Percentiles rank a stretch among this genome's conserved stretches.
Conservation (phyloP, 1,140 invertebrate species). For the Coptotermes formosanus region DNA sequence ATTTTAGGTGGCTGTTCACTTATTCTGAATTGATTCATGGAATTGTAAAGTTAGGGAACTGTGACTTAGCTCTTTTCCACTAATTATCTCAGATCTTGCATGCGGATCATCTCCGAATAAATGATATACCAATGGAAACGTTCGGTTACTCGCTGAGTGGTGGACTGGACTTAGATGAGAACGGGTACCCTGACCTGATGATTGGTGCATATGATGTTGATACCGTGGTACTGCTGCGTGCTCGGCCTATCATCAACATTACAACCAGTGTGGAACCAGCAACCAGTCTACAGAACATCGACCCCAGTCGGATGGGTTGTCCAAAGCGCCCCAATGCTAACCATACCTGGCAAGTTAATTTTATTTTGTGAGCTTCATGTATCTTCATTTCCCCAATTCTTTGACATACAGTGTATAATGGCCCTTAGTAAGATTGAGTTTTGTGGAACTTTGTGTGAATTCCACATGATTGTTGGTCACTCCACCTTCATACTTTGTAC, state of each 20-base stretch:
- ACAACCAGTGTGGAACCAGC: constrained; percentile 62
- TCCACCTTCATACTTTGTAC: too few species aligned
- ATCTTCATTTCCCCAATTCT: too few species aligned
- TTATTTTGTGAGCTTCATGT: neutral
- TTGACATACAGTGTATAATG: too few species aligned
- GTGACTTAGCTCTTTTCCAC: too few species aligned
- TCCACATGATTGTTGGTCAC: too few species aligned
- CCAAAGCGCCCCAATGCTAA: constrained; percentile 59
- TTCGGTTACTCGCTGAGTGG: constrained; percentile 90
- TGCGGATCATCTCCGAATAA: constrained; percentile 51
- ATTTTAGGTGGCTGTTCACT: too few species aligned
- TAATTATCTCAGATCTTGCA: constrained; percentile 52
- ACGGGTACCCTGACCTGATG: constrained; percentile 89
- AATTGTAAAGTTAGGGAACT: too few species aligned
- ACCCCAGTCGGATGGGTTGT: constrained; percentile 75
- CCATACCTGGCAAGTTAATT: constrained; percentile 65
- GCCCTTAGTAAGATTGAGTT: too few species aligned
- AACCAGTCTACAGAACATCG: constrained; percentile 68
- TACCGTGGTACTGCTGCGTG: constrained; percentile 67
- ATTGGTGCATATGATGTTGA: constrained; percentile 85
- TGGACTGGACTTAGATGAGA: constrained; percentile 85
- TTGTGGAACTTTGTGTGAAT: too few species aligned
- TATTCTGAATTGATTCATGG: too few species aligned
- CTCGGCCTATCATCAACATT: constrained; percentile 85
- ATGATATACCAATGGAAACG: constrained; percentile 57